phyloP scores from a whole-genome alignment of 2,113 vertebrate species.

The Gobio gobio region DNA sequence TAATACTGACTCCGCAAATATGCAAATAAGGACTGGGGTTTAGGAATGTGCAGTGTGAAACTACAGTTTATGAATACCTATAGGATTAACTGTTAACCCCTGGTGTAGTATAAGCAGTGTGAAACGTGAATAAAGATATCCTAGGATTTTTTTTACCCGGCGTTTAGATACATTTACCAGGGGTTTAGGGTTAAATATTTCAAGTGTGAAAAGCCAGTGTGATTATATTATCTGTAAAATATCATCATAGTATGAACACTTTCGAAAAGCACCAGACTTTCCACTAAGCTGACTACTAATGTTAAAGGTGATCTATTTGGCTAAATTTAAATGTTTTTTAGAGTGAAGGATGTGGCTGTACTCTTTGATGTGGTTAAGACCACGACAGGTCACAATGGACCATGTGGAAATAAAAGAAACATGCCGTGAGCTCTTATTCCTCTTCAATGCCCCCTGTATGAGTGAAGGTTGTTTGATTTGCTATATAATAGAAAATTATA shows the following conservation, averaged over 20 bases:
- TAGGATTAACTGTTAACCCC: too few species aligned
- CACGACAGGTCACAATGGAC: too few species aligned
- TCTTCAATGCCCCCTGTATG: too few species aligned
- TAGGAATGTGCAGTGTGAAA: too few species aligned
- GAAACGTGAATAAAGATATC: too few species aligned
- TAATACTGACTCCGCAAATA: too few species aligned
- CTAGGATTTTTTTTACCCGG: too few species aligned
- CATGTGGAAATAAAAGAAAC: neutral
- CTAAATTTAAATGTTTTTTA: neutral
- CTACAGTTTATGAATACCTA: too few species aligned
- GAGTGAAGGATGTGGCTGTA: neutral
- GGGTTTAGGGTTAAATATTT: too few species aligned
- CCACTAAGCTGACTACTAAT: neutral
- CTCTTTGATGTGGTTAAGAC: neutral
- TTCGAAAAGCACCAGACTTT: neutral
- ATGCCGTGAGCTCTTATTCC: neutral
- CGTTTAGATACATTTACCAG: too few species aligned
- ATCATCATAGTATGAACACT: neutral
- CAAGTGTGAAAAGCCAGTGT: neutral
- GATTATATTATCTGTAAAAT: neutral
- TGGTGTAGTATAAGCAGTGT: too few species aligned
- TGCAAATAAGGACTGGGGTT: too few species aligned
- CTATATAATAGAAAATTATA: neutral
- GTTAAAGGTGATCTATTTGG: neutral
- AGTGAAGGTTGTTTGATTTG: neutral